phyloP scores from a whole-genome alignment of 2,113 vertebrate species.

The Panthera uncia region DNA sequence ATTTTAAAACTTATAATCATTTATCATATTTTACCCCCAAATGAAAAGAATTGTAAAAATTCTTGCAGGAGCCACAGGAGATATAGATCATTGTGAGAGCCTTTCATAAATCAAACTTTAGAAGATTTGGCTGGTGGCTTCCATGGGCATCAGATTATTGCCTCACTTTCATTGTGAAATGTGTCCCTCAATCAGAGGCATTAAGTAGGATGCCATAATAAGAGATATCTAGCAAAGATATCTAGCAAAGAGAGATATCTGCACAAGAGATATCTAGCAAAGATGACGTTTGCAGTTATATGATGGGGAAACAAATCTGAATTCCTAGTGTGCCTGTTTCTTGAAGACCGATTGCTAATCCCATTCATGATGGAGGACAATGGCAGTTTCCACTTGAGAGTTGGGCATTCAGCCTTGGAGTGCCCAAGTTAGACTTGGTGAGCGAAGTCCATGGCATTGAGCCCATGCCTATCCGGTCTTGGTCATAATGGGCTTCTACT shows the following conservation, averaged over 20 bases:
- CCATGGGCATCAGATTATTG: neutral
- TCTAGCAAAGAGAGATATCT: no score
- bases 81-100: neutral
- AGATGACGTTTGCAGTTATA: neutral
- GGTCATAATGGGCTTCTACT: neutral
- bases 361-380: neutral
- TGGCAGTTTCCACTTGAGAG: neutral
- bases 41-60: neutral
- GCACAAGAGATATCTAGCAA: neutral
- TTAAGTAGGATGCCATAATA: neutral
- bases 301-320: neutral
- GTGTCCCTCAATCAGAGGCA: neutral
- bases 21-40: constrained; percentile 35
- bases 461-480: neutral
- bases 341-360: neutral
- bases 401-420: neutral
- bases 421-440: neutral
- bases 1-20: constrained; percentile 14
- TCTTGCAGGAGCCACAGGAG: neutral
- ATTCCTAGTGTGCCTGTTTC: neutral
- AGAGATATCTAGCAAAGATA: neutral
- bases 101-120: neutral
- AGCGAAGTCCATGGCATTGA: neutral
- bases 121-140: neutral
- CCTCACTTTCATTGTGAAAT: neutral